Evolutionary conservation across 2,113 vertebrate species (phyloP), one percentile per base, ranked within the genome.

Genomic region (Hippopotamus amphibius): DNA sequence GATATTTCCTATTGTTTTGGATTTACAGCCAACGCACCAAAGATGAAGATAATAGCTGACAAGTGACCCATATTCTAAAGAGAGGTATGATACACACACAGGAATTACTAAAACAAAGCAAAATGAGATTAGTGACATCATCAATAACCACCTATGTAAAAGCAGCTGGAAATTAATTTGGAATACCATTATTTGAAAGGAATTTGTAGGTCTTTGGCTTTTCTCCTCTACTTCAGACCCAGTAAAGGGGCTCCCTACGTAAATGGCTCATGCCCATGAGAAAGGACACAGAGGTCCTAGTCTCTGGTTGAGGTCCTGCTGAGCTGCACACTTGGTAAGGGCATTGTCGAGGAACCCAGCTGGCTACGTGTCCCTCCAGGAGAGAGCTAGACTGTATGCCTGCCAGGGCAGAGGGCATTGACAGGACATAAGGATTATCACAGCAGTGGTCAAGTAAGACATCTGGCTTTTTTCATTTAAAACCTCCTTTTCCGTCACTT

Each of bases 71-170:
- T 65, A 26, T 53, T 72, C 50, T 85, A 92, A 77, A 88, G 63
- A 26, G 3, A 72, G 11, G 7, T 50, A 26, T 14, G 37, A 85
- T 61, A 24, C 30, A 21, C 10, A 77, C 33, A 43, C 8, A 24
- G 3, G 57, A 72, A 81, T 82, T 85, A 61, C 48, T 88, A 61
- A 84, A 93, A 91, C 48, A 80, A 69, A 94, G 59, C 17, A 86
- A 95, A 59, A 37, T 26, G 48, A 91, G 17, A 91, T 33, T 19
- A 46, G n/a, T 50, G 59, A 61, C 8, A 28, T 84, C 66, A 65
- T 15, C 55, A 59, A 5, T 43, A 68, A 57, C 5, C 50, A 43
- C 7, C n/a, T 72, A 53, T 5, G 16, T 41, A 92, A 81, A 74
- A 55, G 6, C 30, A 30, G 37, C 59, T 65, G 57, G 59, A 77